A percentile compares a stretch with the other conserved stretches of the same genome.
These are phyloP conservation scores for Leptarthrus brevirostris DNA, from an alignment of 2,888 invertebrate genomes.

Conservation along the genomic window DNA sequence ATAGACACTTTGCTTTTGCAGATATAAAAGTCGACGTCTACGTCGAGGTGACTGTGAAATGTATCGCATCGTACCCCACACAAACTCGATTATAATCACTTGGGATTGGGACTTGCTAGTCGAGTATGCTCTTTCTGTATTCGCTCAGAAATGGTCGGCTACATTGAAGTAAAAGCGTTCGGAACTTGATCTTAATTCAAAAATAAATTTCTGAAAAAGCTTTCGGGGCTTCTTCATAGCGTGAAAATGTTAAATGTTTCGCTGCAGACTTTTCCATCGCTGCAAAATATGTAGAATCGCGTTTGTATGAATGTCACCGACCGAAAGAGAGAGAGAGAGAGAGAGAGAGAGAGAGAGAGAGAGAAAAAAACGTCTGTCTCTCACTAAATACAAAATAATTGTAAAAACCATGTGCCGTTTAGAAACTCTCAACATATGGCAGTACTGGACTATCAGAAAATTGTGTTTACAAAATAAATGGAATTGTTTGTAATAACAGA, in stretches of 20 bases:
- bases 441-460: neutral
- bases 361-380: too few relatives aligned
- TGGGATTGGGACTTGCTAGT: too few relatives aligned
- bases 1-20: constrained; percentile 17
- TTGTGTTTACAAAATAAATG: neutral
- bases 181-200: constrained; percentile 22
- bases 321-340: too few relatives aligned
- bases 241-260: too few relatives aligned
- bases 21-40: constrained; percentile 17
- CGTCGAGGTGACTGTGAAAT: neutral
- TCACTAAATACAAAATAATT: neutral
- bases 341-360: too few relatives aligned
- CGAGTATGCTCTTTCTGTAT: neutral
- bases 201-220: constrained; percentile 36
- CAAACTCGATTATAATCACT: neutral
- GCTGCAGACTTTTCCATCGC: too few relatives aligned
- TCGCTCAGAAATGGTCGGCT: neutral
- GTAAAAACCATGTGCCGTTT: neutral
- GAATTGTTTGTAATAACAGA: neutral
- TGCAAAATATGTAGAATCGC: too few relatives aligned
- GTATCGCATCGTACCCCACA: neutral
- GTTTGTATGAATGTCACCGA: too few relatives aligned
- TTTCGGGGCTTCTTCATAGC: neutral
- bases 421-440: neutral
- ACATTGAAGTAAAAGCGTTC: neutral